Evolutionary conservation across 2,888 invertebrate species (phyloP).

Genomic region (Synergus gifuensis): DNA sequence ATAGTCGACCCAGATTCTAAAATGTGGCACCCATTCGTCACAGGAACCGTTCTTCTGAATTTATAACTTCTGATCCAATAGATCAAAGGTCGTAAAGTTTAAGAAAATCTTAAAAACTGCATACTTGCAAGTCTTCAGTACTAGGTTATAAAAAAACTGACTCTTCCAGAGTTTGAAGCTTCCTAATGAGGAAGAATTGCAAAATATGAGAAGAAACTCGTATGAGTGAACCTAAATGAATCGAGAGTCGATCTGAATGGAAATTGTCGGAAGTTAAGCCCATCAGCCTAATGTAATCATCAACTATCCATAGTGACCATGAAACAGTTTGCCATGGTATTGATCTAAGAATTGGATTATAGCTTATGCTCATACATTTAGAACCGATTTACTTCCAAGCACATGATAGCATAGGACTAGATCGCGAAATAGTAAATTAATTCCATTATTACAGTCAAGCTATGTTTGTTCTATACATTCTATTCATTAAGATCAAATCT

Average conservation of each 20-base stretch:
- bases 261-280: conserved; percentile 46
- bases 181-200: too few species aligned
- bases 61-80: not conserved
- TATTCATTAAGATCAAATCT: not conserved
- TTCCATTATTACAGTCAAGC: not conserved
- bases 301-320: conserved; percentile 41
- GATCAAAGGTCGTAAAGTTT: too few species aligned
- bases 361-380: not conserved
- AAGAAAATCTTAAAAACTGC: too few species aligned
- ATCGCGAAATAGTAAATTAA: not conserved
- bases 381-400: not conserved
- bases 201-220: not conserved
- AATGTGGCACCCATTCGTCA: not conserved
- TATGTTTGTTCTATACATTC: not conserved
- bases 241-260: not conserved
- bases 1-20: conserved; percentile 50
- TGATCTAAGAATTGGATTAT: conserved; percentile 45
- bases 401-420: not conserved
- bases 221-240: not conserved
- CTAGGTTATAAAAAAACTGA: too few species aligned
- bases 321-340: conserved; percentile 46
- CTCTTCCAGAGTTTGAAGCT: too few species aligned
- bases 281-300: conserved; percentile 50
- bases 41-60: not conserved
- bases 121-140: too few species aligned